Conservation (phyloP, 2,113 vertebrate species). For the Stictonetta naevosa region DNA sequence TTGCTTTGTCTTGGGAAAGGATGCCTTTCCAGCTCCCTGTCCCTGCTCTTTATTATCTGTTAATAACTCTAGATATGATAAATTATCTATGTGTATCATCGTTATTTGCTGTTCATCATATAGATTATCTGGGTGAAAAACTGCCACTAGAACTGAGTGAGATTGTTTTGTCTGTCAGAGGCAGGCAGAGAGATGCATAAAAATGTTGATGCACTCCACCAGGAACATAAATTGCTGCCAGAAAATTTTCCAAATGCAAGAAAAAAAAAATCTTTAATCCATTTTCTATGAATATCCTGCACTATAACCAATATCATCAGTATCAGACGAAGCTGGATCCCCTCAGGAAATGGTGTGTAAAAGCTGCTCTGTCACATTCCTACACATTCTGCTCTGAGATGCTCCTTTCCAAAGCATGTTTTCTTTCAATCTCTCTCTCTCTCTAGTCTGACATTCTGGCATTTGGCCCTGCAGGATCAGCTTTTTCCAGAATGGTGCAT, state of each 20-base stretch:
- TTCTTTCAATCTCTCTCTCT: neutral
- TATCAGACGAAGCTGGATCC: neutral
- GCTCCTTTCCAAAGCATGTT: slow-evolving; percentile 27
- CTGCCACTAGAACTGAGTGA: neutral
- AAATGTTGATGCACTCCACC: neutral
- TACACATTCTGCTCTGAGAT: neutral
- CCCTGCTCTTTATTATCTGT: neutral
- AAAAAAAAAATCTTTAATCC: neutral
- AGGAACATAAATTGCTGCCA: neutral
- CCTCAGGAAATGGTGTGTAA: neutral
- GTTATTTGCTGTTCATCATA: neutral
- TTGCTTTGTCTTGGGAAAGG: neutral
- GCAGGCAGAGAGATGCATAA: neutral
- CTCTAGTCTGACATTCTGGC: neutral
- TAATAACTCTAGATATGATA: neutral
- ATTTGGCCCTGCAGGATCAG: neutral
- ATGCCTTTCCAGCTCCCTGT: neutral
- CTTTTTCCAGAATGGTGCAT: neutral
- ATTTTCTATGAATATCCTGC: neutral
- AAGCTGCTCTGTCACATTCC: slow-evolving; percentile 29
- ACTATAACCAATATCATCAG: neutral
- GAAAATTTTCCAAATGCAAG: neutral
- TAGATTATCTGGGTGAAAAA: neutral
- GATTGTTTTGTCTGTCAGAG: neutral
- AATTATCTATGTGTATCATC: neutral